Conservation (phyloP, 2,113 vertebrate genomes). For the Uria lomvia region DNA sequence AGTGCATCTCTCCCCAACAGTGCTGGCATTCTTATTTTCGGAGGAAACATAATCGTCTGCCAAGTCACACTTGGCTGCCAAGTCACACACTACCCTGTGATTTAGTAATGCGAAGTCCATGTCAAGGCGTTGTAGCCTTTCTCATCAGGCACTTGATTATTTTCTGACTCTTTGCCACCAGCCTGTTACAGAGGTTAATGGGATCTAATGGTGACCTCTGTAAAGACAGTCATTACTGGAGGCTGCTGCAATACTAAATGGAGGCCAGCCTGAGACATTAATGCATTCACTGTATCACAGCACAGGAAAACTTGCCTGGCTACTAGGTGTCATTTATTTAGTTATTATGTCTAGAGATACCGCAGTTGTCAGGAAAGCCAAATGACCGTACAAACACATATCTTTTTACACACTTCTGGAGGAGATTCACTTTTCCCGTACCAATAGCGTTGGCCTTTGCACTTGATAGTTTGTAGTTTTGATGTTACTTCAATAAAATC, state of each 20-base stretch:
- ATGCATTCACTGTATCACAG: background rate
- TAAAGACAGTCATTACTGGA: background rate
- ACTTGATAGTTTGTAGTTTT: background rate
- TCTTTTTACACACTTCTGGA: background rate
- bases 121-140: background rate
- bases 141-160: background rate
- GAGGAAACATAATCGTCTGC: background rate
- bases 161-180: background rate
- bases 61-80: background rate
- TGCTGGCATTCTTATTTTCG: background rate
- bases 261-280: background rate
- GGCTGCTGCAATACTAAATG: background rate
- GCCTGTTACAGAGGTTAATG: background rate
- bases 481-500: background rate
- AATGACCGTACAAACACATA: background rate
- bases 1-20: background rate
- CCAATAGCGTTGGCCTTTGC: background rate
- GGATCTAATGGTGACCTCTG: background rate
- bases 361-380: background rate
- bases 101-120: background rate
- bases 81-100: background rate
- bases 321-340: background rate
- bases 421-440: background rate
- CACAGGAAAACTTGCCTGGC: background rate
- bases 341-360: background rate